These are phyloP conservation scores for Antedon mediterranea DNA, from an alignment of 53 echinoderm and acorn worm species.

Conservation along the genomic window DNA sequence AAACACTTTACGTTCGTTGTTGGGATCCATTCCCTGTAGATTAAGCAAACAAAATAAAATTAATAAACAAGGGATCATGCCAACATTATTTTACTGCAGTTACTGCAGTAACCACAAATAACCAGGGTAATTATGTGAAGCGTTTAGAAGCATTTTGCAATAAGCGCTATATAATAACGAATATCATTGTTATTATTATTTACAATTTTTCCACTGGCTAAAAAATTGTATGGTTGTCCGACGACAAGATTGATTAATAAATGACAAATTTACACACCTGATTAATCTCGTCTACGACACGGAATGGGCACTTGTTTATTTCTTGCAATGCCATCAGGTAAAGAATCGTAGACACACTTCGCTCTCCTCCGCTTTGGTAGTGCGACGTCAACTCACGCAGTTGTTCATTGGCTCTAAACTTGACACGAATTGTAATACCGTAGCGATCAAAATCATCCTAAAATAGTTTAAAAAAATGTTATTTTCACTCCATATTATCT, in stretches of 20 bases:
- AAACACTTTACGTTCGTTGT: conserved; percentile 89
- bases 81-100: not conserved
- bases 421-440: conserved; percentile 75
- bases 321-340: conserved; percentile 97
- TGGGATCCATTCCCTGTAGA: conserved; percentile 87
- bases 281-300: conserved; percentile 96
- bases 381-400: conserved; percentile 78
- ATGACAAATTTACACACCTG: conserved; percentile 26
- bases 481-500: too few species aligned
- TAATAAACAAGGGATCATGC: too few species aligned
- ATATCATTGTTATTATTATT: too few species aligned
- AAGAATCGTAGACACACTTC: conserved; percentile 82
- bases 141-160: too few species aligned
- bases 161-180: too few species aligned
- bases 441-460: conserved; percentile 97
- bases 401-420: conserved; percentile 66
- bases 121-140: too few species aligned
- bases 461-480: not conserved
- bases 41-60: not conserved
- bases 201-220: too few species aligned
- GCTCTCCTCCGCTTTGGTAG: conserved; percentile 94
- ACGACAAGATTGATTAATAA: not conserved
- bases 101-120: too few species aligned
- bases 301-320: conserved; percentile 89
- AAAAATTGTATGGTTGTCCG: too few species aligned